Evolutionary conservation across 2,113 vertebrate genomes (phyloP), one percentile per base, ranked within the genome.

Genomic region (Gymnocephalus cernua): DNA sequence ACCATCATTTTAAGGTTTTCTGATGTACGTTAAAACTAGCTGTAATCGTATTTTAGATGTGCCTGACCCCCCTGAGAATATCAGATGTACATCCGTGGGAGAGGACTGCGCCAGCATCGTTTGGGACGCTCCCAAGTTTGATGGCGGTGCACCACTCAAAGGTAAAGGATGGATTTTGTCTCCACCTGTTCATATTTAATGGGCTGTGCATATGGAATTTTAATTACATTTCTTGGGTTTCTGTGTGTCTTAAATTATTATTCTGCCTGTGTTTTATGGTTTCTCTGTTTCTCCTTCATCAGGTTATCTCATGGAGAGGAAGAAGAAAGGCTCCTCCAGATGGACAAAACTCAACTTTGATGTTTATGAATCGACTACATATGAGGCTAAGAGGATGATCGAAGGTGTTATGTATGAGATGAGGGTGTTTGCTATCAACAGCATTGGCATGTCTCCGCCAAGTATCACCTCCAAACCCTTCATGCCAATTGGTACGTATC

Each of bases 301-400:
- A 98, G 97, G 97, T 50, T 98, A 98, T 82, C 94, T 97, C 62
- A 93, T 98, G 93, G 97, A 98, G 92, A 95, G 97, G 80, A 98
- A 97, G 91, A 98, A 98, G 94, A 97, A 98, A 78, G 96, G 96
- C 21, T 97, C 96, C 9, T 94, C 94, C 27, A 95, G 96, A 83
- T 98, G 97, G 97, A 97, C 97, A 77, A 97, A 97, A 89, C 93
- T 98, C 74, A 98, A 98, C 92, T 98, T 97, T 29, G 97, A 98
- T 29, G 94, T 97, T 0, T 96, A 93, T 27, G 84, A 93, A 0
- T 93, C 90, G 0, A 94, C 92, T 0, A 95, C 94, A 4, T 98
- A 96, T 0, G 96, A 97, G 77, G 96, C 96, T 7, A 96, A 96
- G 87, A 96, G 95, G 83, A 98, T 98, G 97, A 98, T 98, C n/a